Evolutionary conservation across 1,140 invertebrate species (phyloP).

Genomic region (Vanessa atalanta): DNA sequence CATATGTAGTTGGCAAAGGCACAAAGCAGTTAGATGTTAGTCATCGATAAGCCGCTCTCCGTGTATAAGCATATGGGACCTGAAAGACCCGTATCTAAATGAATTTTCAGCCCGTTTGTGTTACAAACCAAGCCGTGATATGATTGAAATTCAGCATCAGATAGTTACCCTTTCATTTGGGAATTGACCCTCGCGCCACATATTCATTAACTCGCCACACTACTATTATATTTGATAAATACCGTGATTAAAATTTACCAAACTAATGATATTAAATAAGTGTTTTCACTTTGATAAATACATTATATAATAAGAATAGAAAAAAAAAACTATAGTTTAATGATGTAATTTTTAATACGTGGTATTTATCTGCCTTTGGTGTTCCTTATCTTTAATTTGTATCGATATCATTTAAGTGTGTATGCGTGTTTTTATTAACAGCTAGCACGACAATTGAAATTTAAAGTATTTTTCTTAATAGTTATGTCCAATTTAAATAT

Average conservation of each 20-base stretch:
- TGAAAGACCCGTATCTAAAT: conserved; percentile 50
- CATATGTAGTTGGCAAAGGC: conserved; percentile 50
- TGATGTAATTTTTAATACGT: too few relatives aligned
- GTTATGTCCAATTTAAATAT: too few relatives aligned
- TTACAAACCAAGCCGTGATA: conserved; percentile 60
- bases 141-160: conserved; percentile 64
- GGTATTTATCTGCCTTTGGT: too few relatives aligned
- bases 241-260: conserved; percentile 19
- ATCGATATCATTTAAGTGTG: too few relatives aligned
- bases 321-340: too few relatives aligned
- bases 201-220: conserved; percentile 43
- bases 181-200: conserved; percentile 48
- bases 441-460: too few relatives aligned
- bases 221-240: conserved; percentile 14
- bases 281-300: too few relatives aligned
- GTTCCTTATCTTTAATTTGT: too few relatives aligned
- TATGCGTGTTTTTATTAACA: too few relatives aligned
- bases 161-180: conserved; percentile 60
- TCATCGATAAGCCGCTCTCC: conserved; percentile 35
- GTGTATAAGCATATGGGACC: conserved; percentile 38
- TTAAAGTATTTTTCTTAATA: too few relatives aligned
- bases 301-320: too few relatives aligned
- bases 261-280: conserved; percentile 6
- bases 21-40: conserved; percentile 47
- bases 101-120: conserved; percentile 50